Evolutionary conservation across 2,113 vertebrate genomes (phyloP).

Genomic region (Atherinomorus stipes): DNA sequence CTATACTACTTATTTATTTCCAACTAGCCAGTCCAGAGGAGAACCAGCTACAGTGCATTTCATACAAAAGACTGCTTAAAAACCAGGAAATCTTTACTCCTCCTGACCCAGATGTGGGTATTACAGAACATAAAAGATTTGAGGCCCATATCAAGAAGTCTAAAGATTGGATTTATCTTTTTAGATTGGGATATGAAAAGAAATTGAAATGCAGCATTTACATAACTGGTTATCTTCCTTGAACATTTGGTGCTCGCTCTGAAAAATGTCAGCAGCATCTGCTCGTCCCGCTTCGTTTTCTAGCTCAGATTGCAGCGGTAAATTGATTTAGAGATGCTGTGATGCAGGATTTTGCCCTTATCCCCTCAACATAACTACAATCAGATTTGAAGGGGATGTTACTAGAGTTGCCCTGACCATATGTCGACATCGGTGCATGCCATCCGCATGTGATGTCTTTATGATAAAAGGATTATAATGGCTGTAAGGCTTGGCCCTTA

Average conservation of each 20-base stretch:
- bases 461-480: slow-evolving; percentile 72
- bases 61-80: no score
- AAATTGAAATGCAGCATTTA: background rate
- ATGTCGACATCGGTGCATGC: slow-evolving; percentile 35
- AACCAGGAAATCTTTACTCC: no score
- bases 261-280: background rate
- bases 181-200: background rate
- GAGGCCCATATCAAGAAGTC: background rate
- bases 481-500: slow-evolving; percentile 57
- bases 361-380: background rate
- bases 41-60: no score
- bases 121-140: background rate
- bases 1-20: no score
- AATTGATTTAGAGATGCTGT: background rate
- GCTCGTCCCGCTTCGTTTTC: background rate
- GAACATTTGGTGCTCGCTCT: background rate
- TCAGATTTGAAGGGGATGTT: slow-evolving; percentile 3
- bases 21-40: no score
- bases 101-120: background rate
- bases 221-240: background rate
- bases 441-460: slow-evolving; percentile 58
- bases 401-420: background rate
- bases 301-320: background rate
- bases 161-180: background rate
- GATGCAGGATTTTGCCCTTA: background rate